Percentiles rank a stretch among this genome's conserved stretches.
Conservation (phyloP, 2,113 vertebrate species). For the Hypomesus transpacificus region DNA sequence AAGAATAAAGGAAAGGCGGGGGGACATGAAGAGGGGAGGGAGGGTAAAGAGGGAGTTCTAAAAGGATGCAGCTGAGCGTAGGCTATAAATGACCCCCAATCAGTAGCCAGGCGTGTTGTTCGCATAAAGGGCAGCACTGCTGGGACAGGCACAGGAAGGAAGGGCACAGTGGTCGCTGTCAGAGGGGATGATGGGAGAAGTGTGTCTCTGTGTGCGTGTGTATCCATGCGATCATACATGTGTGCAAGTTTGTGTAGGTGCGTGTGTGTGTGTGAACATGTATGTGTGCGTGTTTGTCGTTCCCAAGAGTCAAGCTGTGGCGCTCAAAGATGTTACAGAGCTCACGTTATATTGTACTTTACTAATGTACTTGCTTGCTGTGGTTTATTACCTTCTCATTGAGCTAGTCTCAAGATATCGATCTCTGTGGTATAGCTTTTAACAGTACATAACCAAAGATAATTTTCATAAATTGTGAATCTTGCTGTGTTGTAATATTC, state of each 20-base stretch:
- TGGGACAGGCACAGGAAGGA: conserved; percentile 46
- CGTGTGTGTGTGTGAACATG: background rate
- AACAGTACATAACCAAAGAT: background rate
- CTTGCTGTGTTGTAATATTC: background rate
- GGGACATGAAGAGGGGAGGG: conserved; percentile 12
- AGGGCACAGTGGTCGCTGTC: conserved; percentile 37
- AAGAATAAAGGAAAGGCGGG: conserved; percentile 19
- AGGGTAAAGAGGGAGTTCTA: conserved; percentile 30
- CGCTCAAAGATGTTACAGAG: background rate
- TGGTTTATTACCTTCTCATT: background rate
- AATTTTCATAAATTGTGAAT: background rate
- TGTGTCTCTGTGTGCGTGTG: background rate
- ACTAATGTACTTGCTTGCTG: background rate
- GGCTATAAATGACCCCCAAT: conserved; percentile 53
- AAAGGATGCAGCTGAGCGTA: conserved; percentile 62
- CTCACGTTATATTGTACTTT: background rate
- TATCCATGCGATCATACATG: background rate
- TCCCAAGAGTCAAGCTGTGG: background rate
- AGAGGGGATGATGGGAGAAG: conserved; percentile 37
- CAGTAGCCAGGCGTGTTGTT: conserved; percentile 42
- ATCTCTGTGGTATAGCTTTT: background rate
- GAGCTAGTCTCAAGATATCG: background rate
- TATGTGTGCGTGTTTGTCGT: background rate
- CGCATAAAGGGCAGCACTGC: conserved; percentile 47
- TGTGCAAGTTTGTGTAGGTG: background rate